A percentile compares a stretch with the other conserved stretches of the same genome.
Evolutionary conservation across 37 sponge, comb jelly and placozoan genomes (phyloP).

Genomic region (Spongilla lacustris): DNA sequence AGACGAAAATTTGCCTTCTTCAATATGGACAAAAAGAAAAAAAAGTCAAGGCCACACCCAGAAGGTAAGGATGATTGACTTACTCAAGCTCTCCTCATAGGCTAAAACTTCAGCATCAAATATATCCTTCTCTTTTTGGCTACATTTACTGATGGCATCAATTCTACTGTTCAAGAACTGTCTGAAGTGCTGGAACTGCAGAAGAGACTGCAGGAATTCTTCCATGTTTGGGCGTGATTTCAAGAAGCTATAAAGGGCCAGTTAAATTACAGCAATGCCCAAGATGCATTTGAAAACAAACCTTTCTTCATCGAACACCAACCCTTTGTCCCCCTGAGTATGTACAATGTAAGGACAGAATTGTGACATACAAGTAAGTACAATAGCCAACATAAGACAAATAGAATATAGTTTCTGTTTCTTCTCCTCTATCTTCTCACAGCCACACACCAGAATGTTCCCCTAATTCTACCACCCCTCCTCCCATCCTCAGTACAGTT

Average conservation of each 20-base stretch:
- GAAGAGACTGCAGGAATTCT: constrained; percentile 64
- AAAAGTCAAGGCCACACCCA: not conserved
- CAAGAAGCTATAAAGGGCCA: constrained; percentile 53
- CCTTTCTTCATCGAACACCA: constrained; percentile 77
- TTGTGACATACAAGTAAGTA: not conserved
- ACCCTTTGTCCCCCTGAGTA: constrained; percentile 58
- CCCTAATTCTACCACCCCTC: too few species aligned
- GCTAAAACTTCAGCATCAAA: constrained; percentile 69
- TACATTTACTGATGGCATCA: constrained; percentile 43
- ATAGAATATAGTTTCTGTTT: too few species aligned
- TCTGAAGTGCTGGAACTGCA: constrained; percentile 91
- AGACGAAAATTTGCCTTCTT: constrained; percentile 7
- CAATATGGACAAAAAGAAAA: constrained; percentile 22
- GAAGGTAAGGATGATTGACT: not conserved
- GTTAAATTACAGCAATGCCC: constrained; percentile 11
- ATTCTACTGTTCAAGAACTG: constrained; percentile 78
- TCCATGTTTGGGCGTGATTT: constrained; percentile 60
- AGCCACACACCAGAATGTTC: too few species aligned
- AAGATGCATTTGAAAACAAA: constrained; percentile 18
- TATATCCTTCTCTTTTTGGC: constrained; percentile 47
- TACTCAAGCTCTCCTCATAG: constrained; percentile 54
- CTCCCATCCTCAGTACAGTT: too few species aligned
- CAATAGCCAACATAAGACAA: too few species aligned
- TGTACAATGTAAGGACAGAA: not conserved
- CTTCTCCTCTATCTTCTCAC: too few species aligned